Percentiles rank a stretch among this genome's conserved stretches.
phyloP scores from a whole-genome alignment of 2,797 vertebrate species.

The Ispidina picta region DNA sequence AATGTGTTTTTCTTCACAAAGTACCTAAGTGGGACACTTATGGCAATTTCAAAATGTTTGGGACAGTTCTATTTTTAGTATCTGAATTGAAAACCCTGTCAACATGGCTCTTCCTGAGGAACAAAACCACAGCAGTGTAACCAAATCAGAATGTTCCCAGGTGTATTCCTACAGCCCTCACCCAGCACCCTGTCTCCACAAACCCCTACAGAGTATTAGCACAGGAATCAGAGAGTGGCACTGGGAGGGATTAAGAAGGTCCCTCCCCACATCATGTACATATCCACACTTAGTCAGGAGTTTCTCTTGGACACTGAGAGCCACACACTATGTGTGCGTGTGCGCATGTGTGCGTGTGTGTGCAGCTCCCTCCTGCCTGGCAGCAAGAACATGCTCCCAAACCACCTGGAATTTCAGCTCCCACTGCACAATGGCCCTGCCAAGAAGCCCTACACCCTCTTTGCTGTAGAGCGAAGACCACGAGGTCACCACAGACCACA shows the following conservation, averaged over 20 bases:
- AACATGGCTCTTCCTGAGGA: neutral
- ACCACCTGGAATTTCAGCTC: neutral
- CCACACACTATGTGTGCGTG: neutral
- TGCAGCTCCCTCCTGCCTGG: neutral
- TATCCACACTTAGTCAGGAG: neutral
- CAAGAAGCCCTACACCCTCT: neutral
- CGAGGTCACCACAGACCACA: neutral
- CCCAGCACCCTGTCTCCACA: neutral
- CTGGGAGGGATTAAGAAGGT: neutral
- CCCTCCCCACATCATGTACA: neutral
- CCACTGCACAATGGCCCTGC: accelerated
- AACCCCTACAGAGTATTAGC: neutral
- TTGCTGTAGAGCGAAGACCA: accelerated
- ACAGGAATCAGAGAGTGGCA: neutral
- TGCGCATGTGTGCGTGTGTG: neutral
- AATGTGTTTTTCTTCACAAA: neutral
- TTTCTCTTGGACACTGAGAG: neutral
- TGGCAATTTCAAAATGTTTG: neutral
- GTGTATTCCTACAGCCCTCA: neutral
- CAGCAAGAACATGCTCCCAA: neutral
- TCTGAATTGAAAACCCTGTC: neutral
- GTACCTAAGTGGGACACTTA: neutral
- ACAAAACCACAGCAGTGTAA: neutral
- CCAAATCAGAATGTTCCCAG: neutral
- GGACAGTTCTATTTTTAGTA: slow-evolving; percentile 16